Evolutionary conservation across 1,140 invertebrate genomes (phyloP).

Genomic region (Tetramorium parvispinum): DNA sequence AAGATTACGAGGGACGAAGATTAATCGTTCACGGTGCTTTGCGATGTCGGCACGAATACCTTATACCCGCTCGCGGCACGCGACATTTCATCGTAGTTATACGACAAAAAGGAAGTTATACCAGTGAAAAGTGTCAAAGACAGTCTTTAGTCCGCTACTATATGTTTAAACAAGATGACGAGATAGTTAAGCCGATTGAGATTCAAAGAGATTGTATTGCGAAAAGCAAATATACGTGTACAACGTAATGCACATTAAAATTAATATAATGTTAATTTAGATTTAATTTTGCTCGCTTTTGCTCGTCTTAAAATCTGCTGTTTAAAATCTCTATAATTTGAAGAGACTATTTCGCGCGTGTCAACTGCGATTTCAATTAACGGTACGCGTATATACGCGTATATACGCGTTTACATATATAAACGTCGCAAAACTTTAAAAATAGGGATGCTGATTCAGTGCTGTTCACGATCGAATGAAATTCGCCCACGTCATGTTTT

Average conservation of each 20-base stretch:
- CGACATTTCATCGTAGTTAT: conserved; percentile 62
- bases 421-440: conserved; percentile 16
- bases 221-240: neutral
- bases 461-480: conserved; percentile 23
- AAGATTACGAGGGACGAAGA: conserved; percentile 50
- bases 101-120: conserved; percentile 37
- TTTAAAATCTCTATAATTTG: neutral
- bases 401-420: neutral
- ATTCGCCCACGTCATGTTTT: neutral
- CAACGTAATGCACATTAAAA: neutral
- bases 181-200: neutral
- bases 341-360: neutral
- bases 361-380: conserved; percentile 39
- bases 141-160: neutral
- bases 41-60: conserved; percentile 38
- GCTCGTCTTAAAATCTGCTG: too few relatives aligned
- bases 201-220: neutral
- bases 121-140: conserved; percentile 19
- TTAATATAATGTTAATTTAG: neutral
- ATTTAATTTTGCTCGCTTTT: neutral
- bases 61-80: conserved; percentile 13
- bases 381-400: too few relatives aligned
- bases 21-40: conserved; percentile 58
- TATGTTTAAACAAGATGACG: neutral
- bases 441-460: conserved; percentile 30